Conservation (phyloP, 2,888 invertebrate species). For the Cryptocephalus primarius region DNA sequence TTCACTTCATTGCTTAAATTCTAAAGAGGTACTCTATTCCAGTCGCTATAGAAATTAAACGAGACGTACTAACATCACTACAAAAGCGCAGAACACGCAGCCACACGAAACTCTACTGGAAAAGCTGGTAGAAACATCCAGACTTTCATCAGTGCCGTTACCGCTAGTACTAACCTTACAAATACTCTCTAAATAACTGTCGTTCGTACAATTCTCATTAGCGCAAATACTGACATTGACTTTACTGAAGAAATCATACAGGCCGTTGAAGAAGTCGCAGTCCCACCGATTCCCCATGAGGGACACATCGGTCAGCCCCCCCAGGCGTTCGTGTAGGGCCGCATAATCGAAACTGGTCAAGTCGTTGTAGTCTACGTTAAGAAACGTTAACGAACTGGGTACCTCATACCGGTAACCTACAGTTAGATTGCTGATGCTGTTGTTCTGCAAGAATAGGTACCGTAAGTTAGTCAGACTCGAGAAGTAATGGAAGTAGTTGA, state of each 20-base stretch:
- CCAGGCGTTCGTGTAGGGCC: slow-evolving; percentile 25
- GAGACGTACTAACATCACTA: too few relatives aligned
- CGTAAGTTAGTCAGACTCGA: slow-evolving; percentile 26
- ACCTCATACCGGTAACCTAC: slow-evolving; percentile 22
- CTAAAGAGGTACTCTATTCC: too few relatives aligned
- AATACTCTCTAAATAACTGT: slow-evolving; percentile 18
- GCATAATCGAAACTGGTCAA: slow-evolving; percentile 27
- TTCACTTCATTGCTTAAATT: too few relatives aligned
- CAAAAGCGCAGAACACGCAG: too few relatives aligned
- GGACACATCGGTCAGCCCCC: slow-evolving; percentile 28
- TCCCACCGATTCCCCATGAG: slow-evolving; percentile 28
- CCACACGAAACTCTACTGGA: slow-evolving; percentile 1
- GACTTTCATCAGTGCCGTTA: background rate
- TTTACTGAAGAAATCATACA: slow-evolving; percentile 26
- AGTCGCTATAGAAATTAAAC: too few relatives aligned
- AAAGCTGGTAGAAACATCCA: slow-evolving; percentile 12
- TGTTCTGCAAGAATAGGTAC: slow-evolving; percentile 30
- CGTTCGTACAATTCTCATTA: slow-evolving; percentile 22
- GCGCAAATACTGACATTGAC: slow-evolving; percentile 27
- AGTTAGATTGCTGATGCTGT: slow-evolving; percentile 23
- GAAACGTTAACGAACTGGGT: slow-evolving; percentile 21
- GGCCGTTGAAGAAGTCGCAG: slow-evolving; percentile 30
- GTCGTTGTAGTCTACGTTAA: slow-evolving; percentile 29
- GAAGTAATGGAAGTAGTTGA: slow-evolving; percentile 24
- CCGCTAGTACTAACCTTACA: slow-evolving; percentile 14